Evolutionary conservation across 2,113 vertebrate genomes (phyloP), one percentile per base, ranked within the genome.

Genomic region (Oreochromis niloticus): DNA sequence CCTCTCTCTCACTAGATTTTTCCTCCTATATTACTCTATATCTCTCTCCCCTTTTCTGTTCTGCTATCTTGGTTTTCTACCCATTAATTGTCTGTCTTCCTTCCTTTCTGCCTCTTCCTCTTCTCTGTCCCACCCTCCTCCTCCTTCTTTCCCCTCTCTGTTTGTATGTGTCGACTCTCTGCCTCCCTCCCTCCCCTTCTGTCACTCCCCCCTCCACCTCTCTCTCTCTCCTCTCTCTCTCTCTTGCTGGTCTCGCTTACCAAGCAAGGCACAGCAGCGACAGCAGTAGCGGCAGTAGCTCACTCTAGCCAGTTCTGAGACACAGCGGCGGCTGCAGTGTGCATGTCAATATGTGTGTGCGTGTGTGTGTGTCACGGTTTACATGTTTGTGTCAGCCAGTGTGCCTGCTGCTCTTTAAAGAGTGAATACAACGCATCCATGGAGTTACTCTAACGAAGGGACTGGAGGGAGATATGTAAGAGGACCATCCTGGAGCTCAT

Each of bases 1-100:
- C 56, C 48, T 80, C 56, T 68, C 30, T 17, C 46, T n/a, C 68
- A 73, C 41, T 30, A 13, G 43, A 50, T 50, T 32, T 43, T 30
- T 39, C 73, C 17, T 41, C 55, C 2, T 48, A 78, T 83, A 32
- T 54, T 80, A 48, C 68, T 87, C 81, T 63, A n/a, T 82, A 22
- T 22, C 57, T 80, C 81, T 39, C 82, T 63, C 85, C 55, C 68
- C 41, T 57, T 87, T 80, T 88, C 52, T 86, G 82, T 87, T 87
- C 84, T 82, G 81, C 84, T 87, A 73, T 93, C 81, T 92, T 86
- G 83, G 84, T 85, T 91, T 80, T 89, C 39, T 52, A 82, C 83
- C 81, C 83, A 90, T 92, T 93, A 87, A 93, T 92, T 92, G 91
- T 92, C 89, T 83, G 78, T 83, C 92, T 94, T 91, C 88, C 91